Conservation (phyloP, 2,888 invertebrate species). For the Resseliella maxima region DNA sequence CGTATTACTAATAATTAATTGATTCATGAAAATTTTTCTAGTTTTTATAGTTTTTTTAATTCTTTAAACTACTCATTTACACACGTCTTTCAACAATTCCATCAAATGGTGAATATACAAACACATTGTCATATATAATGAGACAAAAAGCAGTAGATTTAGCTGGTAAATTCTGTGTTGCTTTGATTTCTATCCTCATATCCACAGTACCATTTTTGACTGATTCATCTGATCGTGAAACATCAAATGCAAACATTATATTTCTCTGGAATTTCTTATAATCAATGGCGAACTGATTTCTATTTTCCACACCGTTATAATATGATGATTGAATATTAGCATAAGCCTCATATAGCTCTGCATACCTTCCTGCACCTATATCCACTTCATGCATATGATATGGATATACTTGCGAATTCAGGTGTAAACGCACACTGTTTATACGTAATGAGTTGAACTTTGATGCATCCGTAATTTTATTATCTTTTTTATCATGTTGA, state of each 20-base stretch:
- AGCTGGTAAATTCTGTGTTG: slow-evolving; percentile 59
- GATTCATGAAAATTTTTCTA: no score
- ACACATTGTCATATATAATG: slow-evolving; percentile 2
- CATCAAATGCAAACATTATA: slow-evolving; percentile 61
- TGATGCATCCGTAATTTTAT: slow-evolving; percentile 59
- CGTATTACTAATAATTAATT: no score
- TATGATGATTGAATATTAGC: slow-evolving; percentile 61
- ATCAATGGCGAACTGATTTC: neutral
- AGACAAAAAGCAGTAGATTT: slow-evolving; percentile 59
- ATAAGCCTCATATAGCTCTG: slow-evolving; percentile 62
- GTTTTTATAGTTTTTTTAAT: slow-evolving; percentile 38
- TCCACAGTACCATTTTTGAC: slow-evolving; percentile 61
- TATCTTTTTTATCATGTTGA: slow-evolving; percentile 64
- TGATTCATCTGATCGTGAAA: slow-evolving; percentile 61
- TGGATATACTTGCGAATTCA: slow-evolving; percentile 64
- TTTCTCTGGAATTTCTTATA: neutral
- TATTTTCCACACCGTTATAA: slow-evolving; percentile 58
- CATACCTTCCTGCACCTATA: slow-evolving; percentile 61
- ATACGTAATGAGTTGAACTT: slow-evolving; percentile 61
- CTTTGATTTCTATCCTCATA: slow-evolving; percentile 61
- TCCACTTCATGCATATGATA: slow-evolving; percentile 63
- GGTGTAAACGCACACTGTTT: slow-evolving; percentile 63
- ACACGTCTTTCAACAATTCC: slow-evolving; percentile 20
- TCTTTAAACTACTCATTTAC: slow-evolving; percentile 36
- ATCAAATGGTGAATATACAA: slow-evolving; percentile 19